Conservation (phyloP, 2,888 invertebrate species). For the Nomada goodeniana region DNA sequence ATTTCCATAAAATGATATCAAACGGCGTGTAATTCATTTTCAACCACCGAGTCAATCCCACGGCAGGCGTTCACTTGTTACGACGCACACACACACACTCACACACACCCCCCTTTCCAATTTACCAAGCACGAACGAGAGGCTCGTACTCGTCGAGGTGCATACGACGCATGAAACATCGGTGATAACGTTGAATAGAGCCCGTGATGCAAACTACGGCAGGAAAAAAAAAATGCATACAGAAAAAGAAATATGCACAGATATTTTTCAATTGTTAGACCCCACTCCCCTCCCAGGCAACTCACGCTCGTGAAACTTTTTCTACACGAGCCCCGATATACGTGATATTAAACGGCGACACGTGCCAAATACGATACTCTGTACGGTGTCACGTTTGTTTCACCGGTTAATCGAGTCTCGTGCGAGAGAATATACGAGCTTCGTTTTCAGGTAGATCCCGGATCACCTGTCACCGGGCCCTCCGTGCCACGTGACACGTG, state of each 20-base stretch:
- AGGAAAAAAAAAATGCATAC: not conserved
- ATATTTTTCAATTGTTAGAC: not conserved
- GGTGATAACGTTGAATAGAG: not conserved
- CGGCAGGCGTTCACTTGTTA: constrained; percentile 13
- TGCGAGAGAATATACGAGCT: not conserved
- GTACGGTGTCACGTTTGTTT: constrained; percentile 17
- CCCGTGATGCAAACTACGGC: not conserved
- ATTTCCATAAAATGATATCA: not conserved
- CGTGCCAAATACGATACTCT: constrained; percentile 13
- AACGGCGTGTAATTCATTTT: not conserved
- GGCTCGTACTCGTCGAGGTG: not conserved
- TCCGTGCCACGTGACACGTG: not conserved
- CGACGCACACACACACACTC: not conserved
- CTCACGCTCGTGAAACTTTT: not conserved
- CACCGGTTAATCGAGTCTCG: not conserved
- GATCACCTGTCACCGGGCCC: not conserved
- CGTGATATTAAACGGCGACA: not conserved
- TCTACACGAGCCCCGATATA: not conserved
- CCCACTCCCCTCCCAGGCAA: not conserved
- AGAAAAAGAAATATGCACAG: not conserved
- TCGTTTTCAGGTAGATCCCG: not conserved
- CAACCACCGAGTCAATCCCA: not conserved
- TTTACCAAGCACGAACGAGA: constrained; percentile 23
- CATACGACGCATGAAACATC: not conserved
- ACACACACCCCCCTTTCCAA: not conserved